These are phyloP conservation scores for Coreoperca whiteheadi DNA, from an alignment of 2,113 vertebrate species.

Conservation along the genomic window DNA sequence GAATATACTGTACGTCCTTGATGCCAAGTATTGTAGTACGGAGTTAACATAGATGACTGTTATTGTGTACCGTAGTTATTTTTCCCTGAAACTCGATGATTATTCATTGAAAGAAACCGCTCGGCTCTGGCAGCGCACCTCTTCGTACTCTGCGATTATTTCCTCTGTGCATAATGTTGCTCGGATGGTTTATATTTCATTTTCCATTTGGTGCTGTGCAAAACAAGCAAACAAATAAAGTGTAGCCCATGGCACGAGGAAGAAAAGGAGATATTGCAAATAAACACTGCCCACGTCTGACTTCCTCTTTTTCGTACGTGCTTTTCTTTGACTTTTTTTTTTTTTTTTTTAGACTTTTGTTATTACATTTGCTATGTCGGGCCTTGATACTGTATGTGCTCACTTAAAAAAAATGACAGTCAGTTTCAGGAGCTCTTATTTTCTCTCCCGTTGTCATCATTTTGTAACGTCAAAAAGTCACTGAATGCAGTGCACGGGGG, in stretches of 20 bases:
- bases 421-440: too few species aligned
- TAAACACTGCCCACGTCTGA: background rate
- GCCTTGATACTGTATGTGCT: too few species aligned
- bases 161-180: background rate
- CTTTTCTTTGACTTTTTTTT: background rate
- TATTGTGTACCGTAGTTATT: background rate
- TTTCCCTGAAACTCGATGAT: background rate
- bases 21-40: background rate
- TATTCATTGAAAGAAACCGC: background rate
- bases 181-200: background rate
- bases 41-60: background rate
- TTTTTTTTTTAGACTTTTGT: background rate
- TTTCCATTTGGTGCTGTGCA: background rate
- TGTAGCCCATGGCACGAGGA: background rate
- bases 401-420: too few species aligned
- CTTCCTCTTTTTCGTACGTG: background rate
- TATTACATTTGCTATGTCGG: too few species aligned
- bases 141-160: background rate
- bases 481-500: background rate
- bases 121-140: background rate
- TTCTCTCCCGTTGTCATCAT: background rate
- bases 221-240: background rate
- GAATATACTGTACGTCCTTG: too few species aligned
- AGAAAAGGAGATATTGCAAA: background rate
- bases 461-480: background rate